Evolutionary conservation across 1,140 invertebrate genomes (phyloP), one percentile per base, ranked within the genome.

Genomic region (Homarus americanus): DNA sequence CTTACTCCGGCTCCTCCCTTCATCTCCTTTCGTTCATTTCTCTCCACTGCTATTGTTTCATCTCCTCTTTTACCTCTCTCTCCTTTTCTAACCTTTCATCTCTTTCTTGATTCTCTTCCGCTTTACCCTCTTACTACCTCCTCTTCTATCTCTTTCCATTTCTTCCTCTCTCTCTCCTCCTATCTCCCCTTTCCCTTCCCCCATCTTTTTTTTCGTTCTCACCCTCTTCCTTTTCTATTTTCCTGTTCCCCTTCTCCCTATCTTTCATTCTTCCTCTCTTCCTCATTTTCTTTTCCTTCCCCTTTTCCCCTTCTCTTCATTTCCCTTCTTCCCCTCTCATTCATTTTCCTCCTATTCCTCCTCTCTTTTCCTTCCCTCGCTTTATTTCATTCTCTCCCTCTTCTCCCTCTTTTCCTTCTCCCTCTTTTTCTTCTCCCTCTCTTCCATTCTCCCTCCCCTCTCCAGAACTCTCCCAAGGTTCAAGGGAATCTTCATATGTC

Each of bases 401-500:
- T 44, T 5, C 83, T 32, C 15, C 63, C 44, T n/a, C 40, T 17
- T 41, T 17, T 28, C n/a, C 72, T 41, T 40, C 40, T 32, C 34
- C 41, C 69, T 41, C 58, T 12, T 32, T 41, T 41, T 41, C 82
- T 24, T 17, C 75, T n/a, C 24, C 10, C 41, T 41, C 28, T 36
- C 49, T n/a, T 20, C 34, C 73, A 40, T 20, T 24, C 40, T 49
- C 83, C 40, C 32, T 34, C 41, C 34, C 82, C 38, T 69, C 36
- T 32, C 5, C 28, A 41, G 69, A 83, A 69, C 36, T 66, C 32
- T 63, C 82, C 82, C 58, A 53, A 86, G 83, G 40, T 53, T 69
- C 83, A 32, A 28, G 76, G 83, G 75, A 86, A 86, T 86, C 83
- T 76, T 53, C 44, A 28, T 41, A 53, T 36, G 83, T 86, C 83